Evolutionary conservation across 1,140 invertebrate genomes (phyloP).

Genomic region (Drosophila punjabiensis): DNA sequence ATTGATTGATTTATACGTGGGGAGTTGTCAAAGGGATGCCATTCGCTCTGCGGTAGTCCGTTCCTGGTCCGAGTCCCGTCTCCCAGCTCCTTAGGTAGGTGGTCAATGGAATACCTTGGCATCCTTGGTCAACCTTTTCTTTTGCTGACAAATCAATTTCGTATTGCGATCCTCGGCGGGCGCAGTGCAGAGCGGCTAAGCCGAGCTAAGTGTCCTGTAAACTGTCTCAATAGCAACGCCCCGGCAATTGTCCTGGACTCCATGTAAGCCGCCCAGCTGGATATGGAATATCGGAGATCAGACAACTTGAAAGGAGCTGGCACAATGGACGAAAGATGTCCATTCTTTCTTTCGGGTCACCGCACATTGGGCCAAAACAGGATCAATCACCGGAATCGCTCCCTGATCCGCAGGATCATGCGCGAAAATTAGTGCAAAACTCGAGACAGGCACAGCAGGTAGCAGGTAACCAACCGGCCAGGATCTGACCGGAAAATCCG

Average conservation of each 20-base stretch:
- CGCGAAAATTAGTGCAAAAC: conserved; percentile 79
- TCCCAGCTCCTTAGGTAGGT: conserved; percentile 55
- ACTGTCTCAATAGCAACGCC: conserved; percentile 81
- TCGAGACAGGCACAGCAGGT: conserved; percentile 17
- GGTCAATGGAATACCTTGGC: conserved; percentile 72
- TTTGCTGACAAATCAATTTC: conserved; percentile 79
- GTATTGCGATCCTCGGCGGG: conserved; percentile 20
- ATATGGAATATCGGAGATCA: conserved; percentile 19
- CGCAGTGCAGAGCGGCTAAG: conserved; percentile 31
- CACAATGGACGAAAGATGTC: conserved; percentile 36
- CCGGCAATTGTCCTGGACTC: conserved; percentile 42
- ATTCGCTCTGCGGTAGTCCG: conserved; percentile 50
- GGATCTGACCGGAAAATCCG: conserved; percentile 81
- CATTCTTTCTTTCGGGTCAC: conserved; percentile 63
- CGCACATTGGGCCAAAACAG: conserved; percentile 73
- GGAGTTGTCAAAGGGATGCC: conserved; percentile 54
- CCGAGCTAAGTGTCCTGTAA: conserved; percentile 72
- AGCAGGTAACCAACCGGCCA: conserved; percentile 15
- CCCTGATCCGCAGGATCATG: conserved; percentile 62
- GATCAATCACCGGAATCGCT: conserved; percentile 71
- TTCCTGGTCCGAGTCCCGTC: not conserved
- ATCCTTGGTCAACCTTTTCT: not conserved
- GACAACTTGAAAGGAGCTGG: conserved; percentile 27
- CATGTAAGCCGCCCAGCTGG: conserved; percentile 74
- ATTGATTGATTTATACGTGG: conserved; percentile 80